Conservation (phyloP, 2,888 invertebrate species). For the Synergus itoensis region DNA sequence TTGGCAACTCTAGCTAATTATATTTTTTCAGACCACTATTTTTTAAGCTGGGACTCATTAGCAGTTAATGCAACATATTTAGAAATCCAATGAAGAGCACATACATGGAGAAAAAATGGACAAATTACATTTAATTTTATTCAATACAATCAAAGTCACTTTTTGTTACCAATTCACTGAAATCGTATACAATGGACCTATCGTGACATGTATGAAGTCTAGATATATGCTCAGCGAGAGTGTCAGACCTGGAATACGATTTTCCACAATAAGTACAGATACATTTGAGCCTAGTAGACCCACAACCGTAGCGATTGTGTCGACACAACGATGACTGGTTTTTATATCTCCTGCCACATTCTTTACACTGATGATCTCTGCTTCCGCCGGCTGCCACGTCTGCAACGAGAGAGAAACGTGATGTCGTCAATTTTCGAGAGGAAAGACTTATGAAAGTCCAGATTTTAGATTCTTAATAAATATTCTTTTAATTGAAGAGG, state of each 20-base stretch:
- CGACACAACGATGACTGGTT: conserved; percentile 70
- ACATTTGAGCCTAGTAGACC: conserved; percentile 66
- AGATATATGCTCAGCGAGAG: conserved; percentile 68
- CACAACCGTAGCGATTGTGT: conserved; percentile 73
- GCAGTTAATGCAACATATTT: not conserved
- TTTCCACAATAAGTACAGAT: conserved; percentile 68
- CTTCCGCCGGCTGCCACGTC: conserved; percentile 58
- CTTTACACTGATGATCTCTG: conserved; percentile 62
- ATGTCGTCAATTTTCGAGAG: conserved; percentile 55
- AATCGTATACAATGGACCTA: conserved; percentile 28
- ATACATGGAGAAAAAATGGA: not conserved
- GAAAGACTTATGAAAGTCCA: conserved; percentile 4
- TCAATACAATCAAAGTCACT: not conserved
- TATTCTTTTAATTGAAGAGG: not conserved
- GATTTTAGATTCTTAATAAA: not conserved
- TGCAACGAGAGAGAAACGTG: conserved; percentile 66
- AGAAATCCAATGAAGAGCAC: not conserved
- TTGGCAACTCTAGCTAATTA: too few species aligned
- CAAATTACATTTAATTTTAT: not conserved
- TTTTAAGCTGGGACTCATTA: too few species aligned
- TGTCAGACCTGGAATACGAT: conserved; percentile 69
- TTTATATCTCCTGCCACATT: conserved; percentile 70
- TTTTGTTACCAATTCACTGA: conserved; percentile 52
- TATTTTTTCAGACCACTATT: too few species aligned
- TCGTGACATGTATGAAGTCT: conserved; percentile 57